These are phyloP conservation scores for Microplitis demolitor DNA, from an alignment of 1,140 invertebrate genomes.

Conservation along the genomic window DNA sequence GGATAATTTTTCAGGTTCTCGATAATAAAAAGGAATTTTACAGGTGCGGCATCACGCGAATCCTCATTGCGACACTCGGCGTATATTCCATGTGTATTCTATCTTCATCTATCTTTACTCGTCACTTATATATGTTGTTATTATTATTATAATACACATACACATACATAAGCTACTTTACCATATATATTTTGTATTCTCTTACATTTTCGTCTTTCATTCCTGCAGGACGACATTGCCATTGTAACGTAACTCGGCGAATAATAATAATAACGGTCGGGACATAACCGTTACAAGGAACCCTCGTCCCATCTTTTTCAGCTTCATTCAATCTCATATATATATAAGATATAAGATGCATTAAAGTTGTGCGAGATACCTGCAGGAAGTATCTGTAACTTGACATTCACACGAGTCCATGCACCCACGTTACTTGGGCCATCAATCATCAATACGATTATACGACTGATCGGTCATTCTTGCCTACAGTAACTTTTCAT, in stretches of 20 bases:
- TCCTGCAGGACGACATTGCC: constrained; percentile 1
- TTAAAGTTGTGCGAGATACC: neutral
- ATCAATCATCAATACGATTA: constrained; percentile 40
- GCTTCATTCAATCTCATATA: constrained; percentile 17
- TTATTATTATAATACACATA: no score
- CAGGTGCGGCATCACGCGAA: constrained; percentile 2
- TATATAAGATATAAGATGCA: neutral
- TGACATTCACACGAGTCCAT: neutral
- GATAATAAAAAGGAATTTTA: neutral
- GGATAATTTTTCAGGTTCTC: constrained; percentile 11
- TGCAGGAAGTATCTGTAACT: neutral
- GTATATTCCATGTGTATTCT: no score
- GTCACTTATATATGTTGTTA: no score
- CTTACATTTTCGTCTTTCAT: neutral
- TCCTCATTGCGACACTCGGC: neutral
- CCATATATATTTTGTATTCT: neutral
- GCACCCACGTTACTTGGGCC: neutral
- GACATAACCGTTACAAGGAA: constrained; percentile 24
- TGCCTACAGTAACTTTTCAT: neutral
- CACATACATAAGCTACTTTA: no score
- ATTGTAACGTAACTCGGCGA: constrained; percentile 22
- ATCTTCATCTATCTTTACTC: no score
- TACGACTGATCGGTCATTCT: constrained; percentile 35
- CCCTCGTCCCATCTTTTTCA: neutral
- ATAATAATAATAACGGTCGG: constrained; percentile 27